Evolutionary conservation across 2,113 vertebrate genomes (phyloP).

Genomic region (Trachemys scripta): DNA sequence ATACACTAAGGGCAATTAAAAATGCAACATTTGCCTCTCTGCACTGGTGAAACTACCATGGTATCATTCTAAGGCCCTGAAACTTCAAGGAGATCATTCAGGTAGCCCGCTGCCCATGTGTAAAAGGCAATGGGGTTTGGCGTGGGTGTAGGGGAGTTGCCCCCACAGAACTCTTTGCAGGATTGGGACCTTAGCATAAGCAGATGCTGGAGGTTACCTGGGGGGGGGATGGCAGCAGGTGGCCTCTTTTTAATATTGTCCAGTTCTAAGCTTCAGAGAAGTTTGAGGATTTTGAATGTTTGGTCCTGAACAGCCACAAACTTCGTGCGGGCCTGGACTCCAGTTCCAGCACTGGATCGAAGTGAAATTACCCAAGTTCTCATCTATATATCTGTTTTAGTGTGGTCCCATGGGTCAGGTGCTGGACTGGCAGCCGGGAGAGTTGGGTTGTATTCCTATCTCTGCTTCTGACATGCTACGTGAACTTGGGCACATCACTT

Average conservation of each 20-base stretch:
- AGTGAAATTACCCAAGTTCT: neutral
- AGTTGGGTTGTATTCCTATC: neutral
- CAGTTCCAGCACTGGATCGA: neutral
- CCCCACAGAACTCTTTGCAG: neutral
- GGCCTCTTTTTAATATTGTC: neutral
- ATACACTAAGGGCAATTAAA: constrained; percentile 10
- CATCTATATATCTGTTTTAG: neutral
- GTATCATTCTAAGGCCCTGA: accelerated
- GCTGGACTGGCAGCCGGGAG: neutral
- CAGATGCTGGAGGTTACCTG: neutral
- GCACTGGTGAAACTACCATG: accelerated
- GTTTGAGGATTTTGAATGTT: neutral
- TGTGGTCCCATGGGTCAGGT: neutral
- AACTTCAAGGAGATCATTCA: neutral
- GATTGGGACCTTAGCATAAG: neutral
- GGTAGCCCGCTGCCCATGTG: neutral
- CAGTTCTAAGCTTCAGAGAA: neutral
- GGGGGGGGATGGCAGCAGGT: neutral
- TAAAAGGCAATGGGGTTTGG: neutral
- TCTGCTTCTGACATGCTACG: neutral
- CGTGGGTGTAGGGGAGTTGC: neutral
- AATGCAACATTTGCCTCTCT: neutral
- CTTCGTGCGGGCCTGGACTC: neutral
- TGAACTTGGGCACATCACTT: neutral
- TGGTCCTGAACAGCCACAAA: neutral